These are phyloP conservation scores for Branchinecta sandiegonensis DNA, from an alignment of 2,888 invertebrate species.

Conservation along the genomic window DNA sequence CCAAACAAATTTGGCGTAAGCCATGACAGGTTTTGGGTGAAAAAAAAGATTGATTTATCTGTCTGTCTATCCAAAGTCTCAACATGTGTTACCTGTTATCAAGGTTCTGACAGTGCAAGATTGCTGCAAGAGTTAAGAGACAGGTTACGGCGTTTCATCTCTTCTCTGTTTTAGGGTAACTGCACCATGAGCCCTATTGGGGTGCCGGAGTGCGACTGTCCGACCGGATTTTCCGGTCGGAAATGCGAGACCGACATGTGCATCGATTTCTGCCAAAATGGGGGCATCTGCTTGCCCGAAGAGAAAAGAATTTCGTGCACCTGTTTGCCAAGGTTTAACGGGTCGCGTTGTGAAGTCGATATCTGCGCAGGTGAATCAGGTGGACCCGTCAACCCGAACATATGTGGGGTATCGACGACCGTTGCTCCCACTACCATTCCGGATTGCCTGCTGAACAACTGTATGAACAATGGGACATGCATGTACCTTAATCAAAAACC, in stretches of 20 bases:
- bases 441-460: conserved; percentile 36
- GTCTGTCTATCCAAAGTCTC: too few relatives aligned
- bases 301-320: conserved; percentile 35
- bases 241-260: conserved; percentile 47
- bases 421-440: conserved; percentile 26
- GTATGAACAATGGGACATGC: conserved; percentile 44
- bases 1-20: too few relatives aligned
- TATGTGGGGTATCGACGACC: conserved; percentile 28
- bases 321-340: conserved; percentile 38
- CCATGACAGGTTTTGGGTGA: too few relatives aligned
- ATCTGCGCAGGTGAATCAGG: conserved; percentile 36
- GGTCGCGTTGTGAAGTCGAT: conserved; percentile 41
- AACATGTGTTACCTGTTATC: too few relatives aligned
- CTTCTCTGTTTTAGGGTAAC: conserved; percentile 32
- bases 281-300: conserved; percentile 37
- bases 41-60: too few relatives aligned
- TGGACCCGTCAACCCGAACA: conserved; percentile 9
- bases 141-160: too few relatives aligned
- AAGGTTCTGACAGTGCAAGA: too few relatives aligned
- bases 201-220: conserved; percentile 38
- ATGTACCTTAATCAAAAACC: conserved; percentile 36
- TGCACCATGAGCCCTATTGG: conserved; percentile 33
- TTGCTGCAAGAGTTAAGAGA: too few relatives aligned
- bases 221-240: conserved; percentile 42
- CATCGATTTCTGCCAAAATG: conserved; percentile 44